Conservation (phyloP, 2,888 invertebrate species). For the Allacma fusca region DNA sequence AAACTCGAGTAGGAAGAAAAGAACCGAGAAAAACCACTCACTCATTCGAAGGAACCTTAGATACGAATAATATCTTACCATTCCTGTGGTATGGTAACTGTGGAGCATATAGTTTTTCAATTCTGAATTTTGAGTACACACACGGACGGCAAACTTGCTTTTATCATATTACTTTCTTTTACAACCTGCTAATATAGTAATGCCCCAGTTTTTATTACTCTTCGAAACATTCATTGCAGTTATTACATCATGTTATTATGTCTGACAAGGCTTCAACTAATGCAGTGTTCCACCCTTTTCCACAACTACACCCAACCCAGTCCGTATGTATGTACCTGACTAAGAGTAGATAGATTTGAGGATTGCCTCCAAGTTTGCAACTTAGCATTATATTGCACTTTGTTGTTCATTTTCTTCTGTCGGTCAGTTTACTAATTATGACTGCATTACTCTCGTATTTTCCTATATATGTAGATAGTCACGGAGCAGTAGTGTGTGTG, state of each 20-base stretch:
- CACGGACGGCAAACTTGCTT: not conserved
- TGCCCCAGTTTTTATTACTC: constrained; percentile 14
- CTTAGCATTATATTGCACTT: not conserved
- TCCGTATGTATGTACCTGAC: not conserved
- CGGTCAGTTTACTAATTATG: not conserved
- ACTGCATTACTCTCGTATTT: not conserved
- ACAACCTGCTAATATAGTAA: constrained; percentile 18
- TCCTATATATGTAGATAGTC: no score
- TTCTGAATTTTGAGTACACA: not conserved
- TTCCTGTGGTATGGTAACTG: no score
- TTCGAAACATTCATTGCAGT: constrained; percentile 12
- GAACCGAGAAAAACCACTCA: no score
- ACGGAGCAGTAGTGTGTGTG: no score
- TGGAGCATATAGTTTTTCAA: no score
- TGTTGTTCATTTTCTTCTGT: not conserved
- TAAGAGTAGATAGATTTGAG: not conserved
- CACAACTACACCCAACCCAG: not conserved
- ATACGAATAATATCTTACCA: no score
- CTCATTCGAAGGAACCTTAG: no score
- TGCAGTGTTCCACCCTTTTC: constrained; percentile 5
- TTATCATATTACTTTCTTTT: constrained; percentile 20
- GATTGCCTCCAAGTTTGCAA: not conserved
- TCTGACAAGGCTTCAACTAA: not conserved
- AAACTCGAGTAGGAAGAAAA: no score
- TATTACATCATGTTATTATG: constrained; percentile 16